These are phyloP conservation scores for Tympanoctomys barrerae DNA, from an alignment of 2,797 vertebrate species.

Conservation along the genomic window DNA sequence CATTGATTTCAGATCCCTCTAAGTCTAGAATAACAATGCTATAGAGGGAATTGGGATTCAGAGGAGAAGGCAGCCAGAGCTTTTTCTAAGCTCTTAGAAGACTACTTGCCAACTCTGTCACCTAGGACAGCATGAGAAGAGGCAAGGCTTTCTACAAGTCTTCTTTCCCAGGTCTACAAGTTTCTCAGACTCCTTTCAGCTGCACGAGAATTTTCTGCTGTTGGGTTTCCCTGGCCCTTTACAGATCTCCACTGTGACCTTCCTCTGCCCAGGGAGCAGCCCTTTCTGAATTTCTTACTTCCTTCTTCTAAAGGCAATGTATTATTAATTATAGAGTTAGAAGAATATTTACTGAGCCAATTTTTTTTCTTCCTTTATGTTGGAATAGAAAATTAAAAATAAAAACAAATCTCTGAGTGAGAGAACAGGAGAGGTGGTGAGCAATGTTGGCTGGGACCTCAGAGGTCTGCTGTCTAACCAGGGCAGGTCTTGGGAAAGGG, in stretches of 20 bases:
- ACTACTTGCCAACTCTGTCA: slow-evolving; percentile 1
- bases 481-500: slow-evolving; percentile 2
- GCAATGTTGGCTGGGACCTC: background rate
- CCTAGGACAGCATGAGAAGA: background rate
- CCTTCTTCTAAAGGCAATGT: slow-evolving; percentile 43
- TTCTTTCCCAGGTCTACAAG: background rate
- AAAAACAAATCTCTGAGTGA: slow-evolving; percentile 19
- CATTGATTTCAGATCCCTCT: background rate
- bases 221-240: background rate
- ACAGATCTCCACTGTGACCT: background rate
- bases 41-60: background rate
- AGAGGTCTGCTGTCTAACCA: background rate
- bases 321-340: slow-evolving; percentile 2
- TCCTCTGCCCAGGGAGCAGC: background rate
- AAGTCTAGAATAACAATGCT: background rate
- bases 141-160: background rate
- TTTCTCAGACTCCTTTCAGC: background rate
- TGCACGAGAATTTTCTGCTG: slow-evolving; percentile 30
- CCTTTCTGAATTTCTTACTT: slow-evolving; percentile 54
- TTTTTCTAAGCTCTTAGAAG: slow-evolving; percentile 17
- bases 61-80: background rate
- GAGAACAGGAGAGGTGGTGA: background rate
- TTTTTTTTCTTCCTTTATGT: slow-evolving; percentile 27
- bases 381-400: slow-evolving; percentile 8
- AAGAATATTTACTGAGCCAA: slow-evolving; percentile 17